Evolutionary conservation across 2,113 vertebrate species (phyloP).

Genomic region (Podilymbus podiceps): DNA sequence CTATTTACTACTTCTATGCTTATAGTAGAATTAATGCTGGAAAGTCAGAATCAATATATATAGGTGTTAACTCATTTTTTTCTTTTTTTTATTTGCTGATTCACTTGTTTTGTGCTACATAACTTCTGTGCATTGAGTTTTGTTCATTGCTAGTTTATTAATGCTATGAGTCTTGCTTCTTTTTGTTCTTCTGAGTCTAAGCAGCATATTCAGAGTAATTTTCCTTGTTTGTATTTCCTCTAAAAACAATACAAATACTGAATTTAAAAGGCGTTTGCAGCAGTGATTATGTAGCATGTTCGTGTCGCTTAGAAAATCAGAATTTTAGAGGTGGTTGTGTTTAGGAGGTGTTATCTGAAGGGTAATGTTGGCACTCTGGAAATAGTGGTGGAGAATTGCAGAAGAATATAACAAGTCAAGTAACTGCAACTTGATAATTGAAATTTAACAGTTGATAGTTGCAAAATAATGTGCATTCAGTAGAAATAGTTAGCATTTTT

Average conservation of each 20-base stretch:
- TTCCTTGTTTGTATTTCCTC: neutral
- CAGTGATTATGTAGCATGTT: neutral
- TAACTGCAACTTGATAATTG: neutral
- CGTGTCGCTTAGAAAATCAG: neutral
- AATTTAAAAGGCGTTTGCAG: neutral
- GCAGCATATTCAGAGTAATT: neutral
- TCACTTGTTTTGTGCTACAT: neutral
- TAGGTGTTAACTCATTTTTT: neutral
- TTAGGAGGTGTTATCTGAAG: neutral
- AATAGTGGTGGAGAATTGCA: neutral
- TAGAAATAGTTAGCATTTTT: neutral
- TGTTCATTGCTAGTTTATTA: neutral
- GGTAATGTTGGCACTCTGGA: neutral
- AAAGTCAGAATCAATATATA: neutral
- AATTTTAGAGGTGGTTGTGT: neutral
- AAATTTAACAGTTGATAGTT: neutral
- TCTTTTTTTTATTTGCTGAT: neutral
- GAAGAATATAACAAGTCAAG: neutral
- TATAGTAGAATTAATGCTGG: neutral
- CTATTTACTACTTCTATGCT: neutral
- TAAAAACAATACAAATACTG: neutral
- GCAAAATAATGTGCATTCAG: neutral
- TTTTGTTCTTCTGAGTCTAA: neutral
- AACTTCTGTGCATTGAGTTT: neutral
- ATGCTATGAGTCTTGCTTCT: neutral